phyloP scores from a whole-genome alignment of 2,113 vertebrate genomes.

The Phalacrocorax aristotelis region DNA sequence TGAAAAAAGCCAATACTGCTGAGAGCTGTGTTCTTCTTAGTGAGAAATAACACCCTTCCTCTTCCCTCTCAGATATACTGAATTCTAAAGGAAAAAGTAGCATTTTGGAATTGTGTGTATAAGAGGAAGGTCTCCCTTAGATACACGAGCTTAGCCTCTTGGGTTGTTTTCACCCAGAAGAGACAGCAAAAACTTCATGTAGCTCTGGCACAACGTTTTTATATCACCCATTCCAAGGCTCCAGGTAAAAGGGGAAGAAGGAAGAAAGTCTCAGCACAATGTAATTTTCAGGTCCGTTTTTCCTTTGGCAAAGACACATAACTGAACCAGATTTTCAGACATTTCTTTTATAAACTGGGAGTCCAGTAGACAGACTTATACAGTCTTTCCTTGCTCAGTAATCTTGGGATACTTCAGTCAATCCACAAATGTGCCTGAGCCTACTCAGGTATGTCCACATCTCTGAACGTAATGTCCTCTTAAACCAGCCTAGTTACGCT shows the following conservation, averaged over 20 bases:
- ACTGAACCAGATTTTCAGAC: not conserved
- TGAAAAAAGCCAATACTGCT: slow-evolving; percentile 25
- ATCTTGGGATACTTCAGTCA: not conserved
- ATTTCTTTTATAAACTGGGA: not conserved
- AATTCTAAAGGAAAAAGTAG: not conserved
- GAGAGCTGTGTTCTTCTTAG: not conserved
- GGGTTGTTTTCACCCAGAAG: not conserved
- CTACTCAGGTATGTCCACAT: not conserved
- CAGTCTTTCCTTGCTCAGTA: not conserved
- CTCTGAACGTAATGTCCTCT: not conserved
- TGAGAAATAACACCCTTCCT: slow-evolving; percentile 58
- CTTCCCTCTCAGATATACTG: slow-evolving; percentile 5
- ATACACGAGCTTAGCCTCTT: not conserved
- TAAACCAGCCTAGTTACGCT: not conserved
- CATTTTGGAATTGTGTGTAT: not conserved
- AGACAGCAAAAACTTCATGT: not conserved
- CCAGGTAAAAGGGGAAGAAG: not conserved
- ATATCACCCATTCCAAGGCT: not conserved
- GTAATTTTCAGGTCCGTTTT: not conserved
- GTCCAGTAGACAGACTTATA: not conserved
- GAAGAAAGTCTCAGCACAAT: not conserved
- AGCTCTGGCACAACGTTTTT: not conserved
- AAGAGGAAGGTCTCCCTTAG: not conserved
- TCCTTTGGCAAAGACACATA: not conserved
- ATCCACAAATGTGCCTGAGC: not conserved